Evolutionary conservation across 2,797 vertebrate species (phyloP).

Genomic region (Mus caroli): DNA sequence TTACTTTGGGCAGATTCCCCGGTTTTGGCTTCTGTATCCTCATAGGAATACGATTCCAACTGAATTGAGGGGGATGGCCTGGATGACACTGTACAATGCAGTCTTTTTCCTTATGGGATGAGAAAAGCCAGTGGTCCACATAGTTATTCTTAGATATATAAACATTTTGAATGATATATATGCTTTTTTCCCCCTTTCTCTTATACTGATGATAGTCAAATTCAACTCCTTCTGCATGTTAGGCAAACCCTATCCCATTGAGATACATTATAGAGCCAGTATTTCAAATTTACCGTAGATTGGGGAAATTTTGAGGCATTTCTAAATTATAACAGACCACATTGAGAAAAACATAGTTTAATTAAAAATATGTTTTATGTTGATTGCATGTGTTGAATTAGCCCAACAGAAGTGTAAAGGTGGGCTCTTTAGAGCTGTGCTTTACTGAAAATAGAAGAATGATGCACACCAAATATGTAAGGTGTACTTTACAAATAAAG

Average conservation of each 20-base stretch:
- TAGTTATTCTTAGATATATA: constrained; percentile 29
- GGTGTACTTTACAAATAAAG: constrained; percentile 21
- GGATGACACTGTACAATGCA: not conserved
- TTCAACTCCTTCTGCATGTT: not conserved
- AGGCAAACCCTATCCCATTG: not conserved
- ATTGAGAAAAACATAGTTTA: constrained; percentile 52
- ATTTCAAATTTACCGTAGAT: not conserved
- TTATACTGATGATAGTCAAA: not conserved
- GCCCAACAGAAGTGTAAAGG: constrained; percentile 28
- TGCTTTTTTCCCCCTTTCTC: not conserved
- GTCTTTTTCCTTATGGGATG: constrained; percentile 12
- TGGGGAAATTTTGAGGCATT: not conserved
- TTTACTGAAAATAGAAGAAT: constrained; percentile 39
- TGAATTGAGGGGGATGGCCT: not conserved
- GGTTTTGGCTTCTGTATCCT: not conserved
- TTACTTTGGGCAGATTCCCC: constrained; percentile 14
- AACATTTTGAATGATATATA: constrained; percentile 52
- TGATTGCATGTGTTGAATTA: constrained; percentile 32
- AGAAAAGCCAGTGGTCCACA: constrained; percentile 31
- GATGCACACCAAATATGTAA: constrained; percentile 20
- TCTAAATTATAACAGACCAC: constrained; percentile 20
- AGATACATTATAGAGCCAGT: not conserved
- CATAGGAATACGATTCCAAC: not conserved
- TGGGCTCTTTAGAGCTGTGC: not conserved
- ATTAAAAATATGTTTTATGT: not conserved